Conservation (phyloP, 1,140 invertebrate genomes). For the Chionoecetes opilio region DNA sequence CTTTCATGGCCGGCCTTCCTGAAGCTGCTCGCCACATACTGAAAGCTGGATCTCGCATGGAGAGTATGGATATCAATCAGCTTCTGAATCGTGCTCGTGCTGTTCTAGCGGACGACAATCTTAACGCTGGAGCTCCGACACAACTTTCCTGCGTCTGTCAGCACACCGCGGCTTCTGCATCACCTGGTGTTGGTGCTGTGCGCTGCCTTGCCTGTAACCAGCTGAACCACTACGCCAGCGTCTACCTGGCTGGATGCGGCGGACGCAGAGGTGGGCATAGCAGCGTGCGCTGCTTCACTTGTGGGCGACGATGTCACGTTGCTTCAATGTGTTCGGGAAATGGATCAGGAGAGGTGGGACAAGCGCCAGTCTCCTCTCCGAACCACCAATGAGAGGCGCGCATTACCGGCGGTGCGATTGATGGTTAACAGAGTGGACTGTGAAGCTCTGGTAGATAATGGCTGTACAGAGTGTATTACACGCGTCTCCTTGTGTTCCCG, state of each 20-base stretch:
- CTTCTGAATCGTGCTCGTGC: neutral
- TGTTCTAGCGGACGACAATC: too few relatives aligned
- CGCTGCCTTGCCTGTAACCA: too few relatives aligned
- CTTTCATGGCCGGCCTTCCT: constrained; percentile 28
- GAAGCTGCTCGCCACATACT: too few relatives aligned
- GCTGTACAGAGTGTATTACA: neutral
- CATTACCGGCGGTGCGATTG: neutral
- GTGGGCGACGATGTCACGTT: constrained; percentile 15
- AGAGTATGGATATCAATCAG: neutral
- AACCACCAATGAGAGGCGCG: constrained; percentile 1
- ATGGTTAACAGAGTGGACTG: neutral
- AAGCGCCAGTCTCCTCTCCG: constrained; percentile 47
- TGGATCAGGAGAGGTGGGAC: neutral
- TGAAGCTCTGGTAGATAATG: constrained; percentile 4
- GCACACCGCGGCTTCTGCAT: neutral
- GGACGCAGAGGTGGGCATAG: neutral
- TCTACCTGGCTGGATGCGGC: neutral
- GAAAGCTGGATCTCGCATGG: neutral
- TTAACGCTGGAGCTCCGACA: too few relatives aligned
- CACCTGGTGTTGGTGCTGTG: neutral
- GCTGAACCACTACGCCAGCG: too few relatives aligned
- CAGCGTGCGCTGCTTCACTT: neutral
- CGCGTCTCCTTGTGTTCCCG: too few relatives aligned
- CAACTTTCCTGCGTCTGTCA: neutral
- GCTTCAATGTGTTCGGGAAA: constrained; percentile 46